Evolutionary conservation across 2,113 vertebrate genomes (phyloP).

Genomic region (Phalacrocorax carbo): DNA sequence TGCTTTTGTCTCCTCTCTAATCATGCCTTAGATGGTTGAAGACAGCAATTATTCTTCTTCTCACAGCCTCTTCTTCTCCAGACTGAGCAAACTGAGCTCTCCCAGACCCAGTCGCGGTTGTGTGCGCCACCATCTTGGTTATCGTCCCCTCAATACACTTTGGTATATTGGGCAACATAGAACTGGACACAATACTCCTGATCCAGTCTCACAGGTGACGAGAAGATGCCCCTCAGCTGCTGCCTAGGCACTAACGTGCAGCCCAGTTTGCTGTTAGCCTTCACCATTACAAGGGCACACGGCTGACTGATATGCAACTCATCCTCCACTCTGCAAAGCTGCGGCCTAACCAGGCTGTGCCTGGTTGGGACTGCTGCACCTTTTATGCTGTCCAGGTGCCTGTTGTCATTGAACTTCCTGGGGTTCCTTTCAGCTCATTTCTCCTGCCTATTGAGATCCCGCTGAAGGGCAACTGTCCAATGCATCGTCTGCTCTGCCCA

Average conservation of each 20-base stretch:
- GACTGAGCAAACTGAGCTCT: not conserved
- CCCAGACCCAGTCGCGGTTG: not conserved
- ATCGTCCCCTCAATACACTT: not conserved
- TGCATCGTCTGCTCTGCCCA: not conserved
- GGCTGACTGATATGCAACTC: not conserved
- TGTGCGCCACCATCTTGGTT: not conserved
- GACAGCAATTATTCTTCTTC: not conserved
- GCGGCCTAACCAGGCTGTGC: not conserved
- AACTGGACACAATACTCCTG: not conserved
- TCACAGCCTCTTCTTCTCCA: not conserved
- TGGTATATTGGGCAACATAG: not conserved
- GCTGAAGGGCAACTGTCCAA: not conserved
- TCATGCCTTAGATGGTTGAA: not conserved
- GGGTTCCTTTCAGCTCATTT: not conserved
- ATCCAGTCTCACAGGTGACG: not conserved
- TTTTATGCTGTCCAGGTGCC: not conserved
- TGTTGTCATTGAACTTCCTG: fast-evolving
- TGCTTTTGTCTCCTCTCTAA: not conserved
- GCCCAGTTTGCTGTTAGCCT: not conserved
- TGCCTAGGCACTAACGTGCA: not conserved
- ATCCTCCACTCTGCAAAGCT: not conserved
- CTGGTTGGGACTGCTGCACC: not conserved
- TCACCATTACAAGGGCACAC: not conserved
- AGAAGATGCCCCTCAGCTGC: not conserved
- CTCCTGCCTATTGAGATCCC: not conserved